Evolutionary conservation across 2,888 invertebrate species (phyloP).

Genomic region (Mermis nigrescens): DNA sequence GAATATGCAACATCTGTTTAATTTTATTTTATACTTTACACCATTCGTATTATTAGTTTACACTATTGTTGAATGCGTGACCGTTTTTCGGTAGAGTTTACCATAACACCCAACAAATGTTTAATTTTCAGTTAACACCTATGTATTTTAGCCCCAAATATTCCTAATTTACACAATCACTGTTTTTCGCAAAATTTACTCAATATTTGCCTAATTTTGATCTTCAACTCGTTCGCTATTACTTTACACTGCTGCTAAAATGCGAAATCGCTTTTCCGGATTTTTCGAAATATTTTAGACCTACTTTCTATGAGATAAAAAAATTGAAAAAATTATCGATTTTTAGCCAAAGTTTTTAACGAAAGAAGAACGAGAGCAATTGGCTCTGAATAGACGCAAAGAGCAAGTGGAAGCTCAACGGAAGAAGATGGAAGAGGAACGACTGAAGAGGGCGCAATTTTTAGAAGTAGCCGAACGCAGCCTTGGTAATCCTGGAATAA

Average conservation of each 20-base stretch:
- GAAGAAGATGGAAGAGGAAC: slow-evolving; percentile 50
- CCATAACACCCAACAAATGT: too few relatives aligned
- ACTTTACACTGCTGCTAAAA: too few relatives aligned
- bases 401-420: slow-evolving; percentile 63
- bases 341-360: slow-evolving; percentile 70
- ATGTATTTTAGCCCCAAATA: too few relatives aligned
- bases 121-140: too few relatives aligned
- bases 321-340: background rate
- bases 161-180: too few relatives aligned
- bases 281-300: slow-evolving; percentile 1
- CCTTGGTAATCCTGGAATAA: slow-evolving; percentile 3
- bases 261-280: background rate
- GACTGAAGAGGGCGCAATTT: slow-evolving; percentile 44
- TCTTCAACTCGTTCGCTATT: background rate
- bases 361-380: slow-evolving; percentile 75
- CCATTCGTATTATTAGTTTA: too few relatives aligned
- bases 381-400: slow-evolving; percentile 69
- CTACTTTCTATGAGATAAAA: background rate
- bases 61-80: too few relatives aligned
- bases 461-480: slow-evolving; percentile 33
- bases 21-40: too few relatives aligned
- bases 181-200: slow-evolving; percentile 7
- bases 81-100: too few relatives aligned
- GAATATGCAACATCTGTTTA: too few relatives aligned
- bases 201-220: slow-evolving; percentile 1